These are phyloP conservation scores for Nomada ferruginata DNA, from an alignment of 2,888 invertebrate species.

Conservation along the genomic window DNA sequence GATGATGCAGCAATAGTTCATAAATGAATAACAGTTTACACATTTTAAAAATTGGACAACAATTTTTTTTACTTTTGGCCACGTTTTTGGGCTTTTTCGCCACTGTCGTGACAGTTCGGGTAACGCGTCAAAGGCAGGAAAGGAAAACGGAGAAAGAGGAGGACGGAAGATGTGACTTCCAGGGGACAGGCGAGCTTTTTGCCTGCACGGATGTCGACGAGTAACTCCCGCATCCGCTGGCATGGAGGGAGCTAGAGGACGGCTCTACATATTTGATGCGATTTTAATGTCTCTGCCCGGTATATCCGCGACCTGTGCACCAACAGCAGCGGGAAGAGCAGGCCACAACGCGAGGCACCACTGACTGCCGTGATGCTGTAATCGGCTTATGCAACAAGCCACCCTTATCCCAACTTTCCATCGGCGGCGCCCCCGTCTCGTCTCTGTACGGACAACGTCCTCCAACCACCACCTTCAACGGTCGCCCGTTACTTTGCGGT, in stretches of 20 bases:
- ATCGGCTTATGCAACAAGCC: slow-evolving; percentile 82
- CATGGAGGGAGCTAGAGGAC: slow-evolving; percentile 62
- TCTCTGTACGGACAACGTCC: slow-evolving; percentile 25
- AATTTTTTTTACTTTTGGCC: no score
- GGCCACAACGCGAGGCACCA: slow-evolving; percentile 61
- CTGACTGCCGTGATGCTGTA: slow-evolving; percentile 80
- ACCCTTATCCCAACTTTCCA: slow-evolving; percentile 74
- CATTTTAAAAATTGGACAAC: no score
- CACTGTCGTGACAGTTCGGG: background rate
- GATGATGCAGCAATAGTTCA: no score
- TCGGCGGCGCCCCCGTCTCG: slow-evolving; percentile 44
- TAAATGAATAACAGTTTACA: no score
- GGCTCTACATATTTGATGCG: slow-evolving; percentile 82
- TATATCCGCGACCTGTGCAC: slow-evolving; percentile 54
- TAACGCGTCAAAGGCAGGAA: background rate
- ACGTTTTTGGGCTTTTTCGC: no score
- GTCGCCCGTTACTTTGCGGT: slow-evolving; percentile 71
- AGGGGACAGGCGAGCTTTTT: slow-evolving; percentile 68
- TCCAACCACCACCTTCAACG: slow-evolving; percentile 34
- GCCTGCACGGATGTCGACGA: slow-evolving; percentile 67
- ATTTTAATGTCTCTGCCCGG: slow-evolving; percentile 83
- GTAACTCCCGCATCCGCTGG: slow-evolving; percentile 68
- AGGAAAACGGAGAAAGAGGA: background rate
- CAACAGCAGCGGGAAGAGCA: slow-evolving; percentile 47
- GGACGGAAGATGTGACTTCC: slow-evolving; percentile 39